phyloP scores from a whole-genome alignment of 2,113 vertebrate genomes.

The Myotis yumanensis region DNA sequence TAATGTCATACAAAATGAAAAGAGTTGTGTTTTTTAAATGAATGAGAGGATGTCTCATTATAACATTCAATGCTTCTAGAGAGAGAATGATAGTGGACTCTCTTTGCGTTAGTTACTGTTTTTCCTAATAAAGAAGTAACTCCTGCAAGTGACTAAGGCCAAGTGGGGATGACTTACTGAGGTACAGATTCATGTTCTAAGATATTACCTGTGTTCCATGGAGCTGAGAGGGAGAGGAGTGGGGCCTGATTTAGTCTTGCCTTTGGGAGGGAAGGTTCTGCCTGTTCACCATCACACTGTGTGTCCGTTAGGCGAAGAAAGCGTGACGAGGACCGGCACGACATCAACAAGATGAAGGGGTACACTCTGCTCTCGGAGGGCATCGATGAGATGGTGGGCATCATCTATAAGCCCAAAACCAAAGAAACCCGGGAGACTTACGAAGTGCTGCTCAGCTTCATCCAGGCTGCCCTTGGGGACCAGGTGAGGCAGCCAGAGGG shows the following conservation, averaged over 20 bases:
- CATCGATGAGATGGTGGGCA: conserved; percentile 99
- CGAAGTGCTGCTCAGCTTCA: conserved; percentile 97
- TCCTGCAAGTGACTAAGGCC: background rate
- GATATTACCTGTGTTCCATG: background rate
- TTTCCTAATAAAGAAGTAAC: background rate
- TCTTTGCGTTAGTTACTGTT: background rate
- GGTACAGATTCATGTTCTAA: background rate
- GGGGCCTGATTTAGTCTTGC: background rate
- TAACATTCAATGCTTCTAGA: background rate
- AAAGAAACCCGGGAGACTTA: conserved; percentile 98
- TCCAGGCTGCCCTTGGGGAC: conserved; percentile 97
- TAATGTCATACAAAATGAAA: conserved; percentile 1
- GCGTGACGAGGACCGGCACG: conserved; percentile 95
- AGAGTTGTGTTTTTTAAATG: background rate
- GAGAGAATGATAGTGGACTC: background rate
- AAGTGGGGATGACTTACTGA: background rate
- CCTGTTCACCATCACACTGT: accelerated
- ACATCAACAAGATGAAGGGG: conserved; percentile 99
- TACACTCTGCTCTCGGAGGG: conserved; percentile 96
- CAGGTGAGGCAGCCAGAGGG: conserved; percentile 87
- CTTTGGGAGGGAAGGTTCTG: background rate
- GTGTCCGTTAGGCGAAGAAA: conserved; percentile 90
- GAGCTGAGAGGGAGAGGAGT: background rate
- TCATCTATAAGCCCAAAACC: conserved; percentile 98
- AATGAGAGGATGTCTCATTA: background rate